Conservation (phyloP, 2,113 vertebrate species). For the Podocnemis expansa region DNA sequence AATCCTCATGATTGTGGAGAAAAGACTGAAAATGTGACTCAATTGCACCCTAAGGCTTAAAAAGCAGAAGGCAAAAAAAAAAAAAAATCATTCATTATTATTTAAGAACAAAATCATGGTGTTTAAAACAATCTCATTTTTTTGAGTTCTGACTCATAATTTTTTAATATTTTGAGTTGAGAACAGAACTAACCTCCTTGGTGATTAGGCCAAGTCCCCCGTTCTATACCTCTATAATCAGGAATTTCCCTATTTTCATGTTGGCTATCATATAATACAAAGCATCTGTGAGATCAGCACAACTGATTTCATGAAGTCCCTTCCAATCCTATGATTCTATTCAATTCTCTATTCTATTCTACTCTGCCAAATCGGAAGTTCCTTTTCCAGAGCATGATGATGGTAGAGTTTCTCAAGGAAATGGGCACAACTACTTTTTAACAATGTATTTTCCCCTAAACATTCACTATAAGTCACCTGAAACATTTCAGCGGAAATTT, state of each 20-base stretch:
- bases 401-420: not conserved
- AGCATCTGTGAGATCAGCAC: not conserved
- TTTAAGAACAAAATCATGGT: too few species aligned
- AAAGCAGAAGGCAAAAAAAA: too few species aligned
- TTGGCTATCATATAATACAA: not conserved
- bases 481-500: not conserved
- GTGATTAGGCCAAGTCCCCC: not conserved
- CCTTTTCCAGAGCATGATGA: not conserved
- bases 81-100: too few species aligned
- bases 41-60: too few species aligned
- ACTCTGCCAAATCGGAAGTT: not conserved
- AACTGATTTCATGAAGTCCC: too few species aligned
- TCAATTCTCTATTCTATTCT: too few species aligned
- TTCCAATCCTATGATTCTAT: too few species aligned
- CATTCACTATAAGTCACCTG: not conserved
- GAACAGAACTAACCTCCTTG: not conserved
- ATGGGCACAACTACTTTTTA: not conserved
- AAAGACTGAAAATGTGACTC: too few species aligned
- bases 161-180: too few species aligned
- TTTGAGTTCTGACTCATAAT: too few species aligned
- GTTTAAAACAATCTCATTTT: too few species aligned
- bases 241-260: fast-evolving
- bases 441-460: not conserved
- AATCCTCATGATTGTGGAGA: too few species aligned
- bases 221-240: not conserved